Evolutionary conservation across 2,888 invertebrate genomes (phyloP), one percentile per base, ranked within the genome.

Genomic region (Blastobasis lacticolella): DNA sequence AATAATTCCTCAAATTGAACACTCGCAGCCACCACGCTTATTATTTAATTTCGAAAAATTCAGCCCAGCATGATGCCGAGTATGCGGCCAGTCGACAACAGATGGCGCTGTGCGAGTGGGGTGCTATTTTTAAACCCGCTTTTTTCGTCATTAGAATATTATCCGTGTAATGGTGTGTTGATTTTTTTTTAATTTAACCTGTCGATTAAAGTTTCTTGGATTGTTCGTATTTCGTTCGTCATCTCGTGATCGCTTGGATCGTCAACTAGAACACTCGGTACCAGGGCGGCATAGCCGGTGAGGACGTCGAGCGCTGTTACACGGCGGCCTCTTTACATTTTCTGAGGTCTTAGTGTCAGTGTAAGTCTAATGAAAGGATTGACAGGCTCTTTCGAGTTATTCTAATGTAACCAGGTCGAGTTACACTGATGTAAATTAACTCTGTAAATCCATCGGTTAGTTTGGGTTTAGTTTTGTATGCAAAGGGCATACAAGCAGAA

Each of bases 221-320:
- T 50, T 52, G 38, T 48, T 53, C 54, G 9, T 10, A 38, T 37
- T 46, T 70, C 64, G 61, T 60, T 59, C 66, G 64, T 73, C 75
- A 75, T 81, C 75, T 75, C 63, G 71, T 68, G 78, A 74, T 73
- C 72, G 74, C 74, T 77, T 64, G 78, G 80, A 84, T 80, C 87
- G 84, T 88, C 87, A 88, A 87, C 81, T 88, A 84, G 88, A 88
- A 87, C 88, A 87, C 78, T 70, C 59, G 57, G 67, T 82, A 87
- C 86, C 60, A 85, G 84, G 88, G 57, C 53, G 57, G 47, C 78
- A 87, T 42, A 4, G 10, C 7, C 1, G 5, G 9, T n/a, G n/a
- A 42, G 10, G 69, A 74, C 61, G 45, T 55, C 42, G 43, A 42
- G 9, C 9, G 6, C 4, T 8, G 40, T 42, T 42, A 10, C 10